Evolutionary conservation across 2,797 vertebrate genomes (phyloP).

Genomic region (Thunnus albacares): DNA sequence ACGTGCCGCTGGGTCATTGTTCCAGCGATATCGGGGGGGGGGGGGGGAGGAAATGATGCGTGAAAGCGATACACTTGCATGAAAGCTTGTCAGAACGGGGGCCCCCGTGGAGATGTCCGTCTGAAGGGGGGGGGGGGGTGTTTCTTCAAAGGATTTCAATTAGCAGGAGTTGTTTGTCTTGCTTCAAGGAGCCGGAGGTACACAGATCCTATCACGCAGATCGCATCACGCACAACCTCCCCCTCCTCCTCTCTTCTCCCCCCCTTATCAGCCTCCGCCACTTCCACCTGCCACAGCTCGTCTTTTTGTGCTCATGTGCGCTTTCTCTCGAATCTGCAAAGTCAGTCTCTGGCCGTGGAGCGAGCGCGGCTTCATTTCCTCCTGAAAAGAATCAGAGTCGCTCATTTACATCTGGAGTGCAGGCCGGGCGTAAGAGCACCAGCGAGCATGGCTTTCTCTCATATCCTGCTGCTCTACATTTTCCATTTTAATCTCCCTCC

Average conservation of each 20-base stretch:
- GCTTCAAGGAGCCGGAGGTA: conserved; percentile 46
- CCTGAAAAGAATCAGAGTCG: conserved; percentile 37
- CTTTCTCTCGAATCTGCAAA: not conserved
- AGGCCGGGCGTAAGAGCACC: conserved; percentile 29
- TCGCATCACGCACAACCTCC: conserved; percentile 10
- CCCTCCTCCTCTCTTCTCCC: no score
- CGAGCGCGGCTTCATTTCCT: conserved; percentile 46
- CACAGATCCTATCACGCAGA: conserved; percentile 49
- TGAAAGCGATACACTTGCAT: conserved; percentile 50
- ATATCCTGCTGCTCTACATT: conserved; percentile 55
- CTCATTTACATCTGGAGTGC: conserved; percentile 59
- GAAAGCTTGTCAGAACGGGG: conserved; percentile 48
- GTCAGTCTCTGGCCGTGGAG: conserved; percentile 19
- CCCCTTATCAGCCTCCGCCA: conserved; percentile 25
- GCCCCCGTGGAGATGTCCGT: conserved; percentile 41
- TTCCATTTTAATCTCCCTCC: conserved; percentile 65
- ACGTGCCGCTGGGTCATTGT: conserved; percentile 27
- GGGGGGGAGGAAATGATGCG: conserved; percentile 53
- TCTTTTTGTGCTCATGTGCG: conserved; percentile 28
- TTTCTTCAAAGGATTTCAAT: conserved; percentile 69
- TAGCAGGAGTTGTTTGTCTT: conserved; percentile 64
- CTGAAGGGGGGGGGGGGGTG: conserved; percentile 23
- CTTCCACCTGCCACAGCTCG: conserved; percentile 45
- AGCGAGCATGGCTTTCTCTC: conserved; percentile 24
- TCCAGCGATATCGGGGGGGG: conserved; percentile 13